These are phyloP conservation scores for Cryptoblepharus egeriae DNA, from an alignment of 2,797 vertebrate genomes.

Conservation along the genomic window DNA sequence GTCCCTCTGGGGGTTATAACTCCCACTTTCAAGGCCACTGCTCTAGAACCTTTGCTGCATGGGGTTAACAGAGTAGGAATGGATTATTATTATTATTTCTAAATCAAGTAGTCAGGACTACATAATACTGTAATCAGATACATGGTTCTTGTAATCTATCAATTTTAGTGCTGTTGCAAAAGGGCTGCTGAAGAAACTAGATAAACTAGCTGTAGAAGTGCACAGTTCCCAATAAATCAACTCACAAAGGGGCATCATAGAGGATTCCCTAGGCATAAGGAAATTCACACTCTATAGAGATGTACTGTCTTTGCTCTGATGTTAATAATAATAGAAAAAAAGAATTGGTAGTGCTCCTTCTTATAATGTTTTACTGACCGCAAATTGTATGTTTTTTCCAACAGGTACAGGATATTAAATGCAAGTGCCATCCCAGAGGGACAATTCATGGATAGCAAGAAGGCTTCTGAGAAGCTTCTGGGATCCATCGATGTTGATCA, in stretches of 20 bases:
- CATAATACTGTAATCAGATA: background rate
- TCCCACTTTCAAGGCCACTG: too few species aligned
- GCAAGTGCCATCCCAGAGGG: conserved; percentile 90
- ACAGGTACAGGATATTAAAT: conserved; percentile 89
- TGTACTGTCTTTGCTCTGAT: background rate
- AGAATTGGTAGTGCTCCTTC: background rate
- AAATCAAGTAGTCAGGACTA: too few species aligned
- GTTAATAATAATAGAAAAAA: background rate
- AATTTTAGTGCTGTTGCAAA: background rate
- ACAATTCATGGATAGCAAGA: conserved; percentile 91
- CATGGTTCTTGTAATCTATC: background rate
- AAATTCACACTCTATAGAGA: background rate
- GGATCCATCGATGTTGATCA: conserved; percentile 87
- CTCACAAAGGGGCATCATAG: background rate
- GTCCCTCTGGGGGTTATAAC: too few species aligned
- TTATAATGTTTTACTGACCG: conserved; percentile 6
- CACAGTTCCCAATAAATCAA: background rate
- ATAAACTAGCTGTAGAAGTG: background rate
- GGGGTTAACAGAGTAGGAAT: background rate
- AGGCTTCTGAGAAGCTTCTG: conserved; percentile 90
- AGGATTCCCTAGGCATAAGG: background rate
- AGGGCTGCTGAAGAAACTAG: background rate
- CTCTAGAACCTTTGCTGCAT: too few species aligned
- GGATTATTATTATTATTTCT: too few species aligned
- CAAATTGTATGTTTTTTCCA: conserved; percentile 9